Base-by-base conservation (phyloP, 2,888 invertebrate species). In the Lasiommata megera region DNA sequence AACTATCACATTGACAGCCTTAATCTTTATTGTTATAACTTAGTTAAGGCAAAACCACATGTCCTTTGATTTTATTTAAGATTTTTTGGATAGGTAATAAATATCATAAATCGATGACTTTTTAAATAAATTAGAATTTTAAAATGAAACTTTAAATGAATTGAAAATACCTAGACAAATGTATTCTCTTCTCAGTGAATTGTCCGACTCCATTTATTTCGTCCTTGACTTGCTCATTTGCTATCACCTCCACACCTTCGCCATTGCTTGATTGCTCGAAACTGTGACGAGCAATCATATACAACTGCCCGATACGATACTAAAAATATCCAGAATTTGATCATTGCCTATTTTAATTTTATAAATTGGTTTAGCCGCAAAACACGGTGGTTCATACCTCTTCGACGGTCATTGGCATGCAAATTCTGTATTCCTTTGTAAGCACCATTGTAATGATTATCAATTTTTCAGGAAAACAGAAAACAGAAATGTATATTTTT, bases 271-370 rank as follows among this genome's bases (percentile, higher is more conserved):
- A 97, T 76, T 98, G 97, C 75, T 98, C 97, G 72, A 95, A 94
- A 79, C 97, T 97, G 78, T 98, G 98, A 51, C 97, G 93, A 1
- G 97, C 97, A 73, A 98, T 98, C 98, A 98, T 98, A 81, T 97
- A 98, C 60, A 98, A 92, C 80, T 98, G 98, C 0, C 98, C 98
- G 68, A 97, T 94, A 67, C 93, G 94, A 81, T 98, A 98, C 97
- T 98, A 79, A 46, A 52, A 92, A 91, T 58, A 47, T 37, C 66
- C 68, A 60, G 14, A 36, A 44, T 34, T n/a, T n/a, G 31, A 46
- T 0, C 5, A 41, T 23, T 34, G 17, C 8, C 18, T 6, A 1
- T 23, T 36, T 53, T 43, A 8, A 41, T 11, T 29, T 31, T 29
- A 7, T 2, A n/a, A 23, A 48, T 8, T 12, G 9, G 18, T 18